Conservation (phyloP, 1,140 invertebrate genomes). For the Zophobas atratus region DNA sequence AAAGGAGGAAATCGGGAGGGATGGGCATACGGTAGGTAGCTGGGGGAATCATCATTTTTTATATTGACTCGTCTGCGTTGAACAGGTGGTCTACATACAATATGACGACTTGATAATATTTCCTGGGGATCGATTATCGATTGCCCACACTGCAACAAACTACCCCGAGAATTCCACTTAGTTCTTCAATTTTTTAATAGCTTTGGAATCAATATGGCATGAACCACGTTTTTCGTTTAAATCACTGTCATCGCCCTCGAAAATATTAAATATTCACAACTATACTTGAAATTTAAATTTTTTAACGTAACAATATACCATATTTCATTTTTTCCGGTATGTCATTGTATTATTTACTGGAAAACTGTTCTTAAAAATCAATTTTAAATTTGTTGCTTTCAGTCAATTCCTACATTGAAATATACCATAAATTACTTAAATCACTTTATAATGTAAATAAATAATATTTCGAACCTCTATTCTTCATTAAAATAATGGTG, state of each 20-base stretch:
- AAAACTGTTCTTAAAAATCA: no score
- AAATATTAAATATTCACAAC: no score
- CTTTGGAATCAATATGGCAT: slow-evolving; percentile 2
- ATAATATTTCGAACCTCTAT: no score
- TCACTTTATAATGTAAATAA: no score
- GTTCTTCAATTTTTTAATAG: slow-evolving; percentile 1
- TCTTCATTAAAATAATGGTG: no score
- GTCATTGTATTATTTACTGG: no score
- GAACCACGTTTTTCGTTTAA: background rate
- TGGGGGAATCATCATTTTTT: slow-evolving; percentile 19
- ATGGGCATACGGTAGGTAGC: slow-evolving; percentile 1
- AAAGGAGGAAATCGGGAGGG: slow-evolving; percentile 8
- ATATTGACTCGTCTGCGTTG: slow-evolving; percentile 7
- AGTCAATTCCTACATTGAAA: no score
- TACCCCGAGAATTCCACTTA: background rate
- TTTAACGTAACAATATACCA: background rate
- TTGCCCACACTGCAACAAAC: background rate
- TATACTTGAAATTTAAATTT: no score
- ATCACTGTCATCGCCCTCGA: background rate
- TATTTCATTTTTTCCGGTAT: background rate
- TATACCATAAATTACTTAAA: no score
- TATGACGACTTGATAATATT: slow-evolving; percentile 30
- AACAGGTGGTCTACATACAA: slow-evolving; percentile 18
- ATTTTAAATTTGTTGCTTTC: no score
- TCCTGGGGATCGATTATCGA: slow-evolving; percentile 20